A percentile compares a stretch with the other conserved stretches of the same genome.
Evolutionary conservation across 1,140 invertebrate genomes (phyloP).

Genomic region (Maniola jurtina): DNA sequence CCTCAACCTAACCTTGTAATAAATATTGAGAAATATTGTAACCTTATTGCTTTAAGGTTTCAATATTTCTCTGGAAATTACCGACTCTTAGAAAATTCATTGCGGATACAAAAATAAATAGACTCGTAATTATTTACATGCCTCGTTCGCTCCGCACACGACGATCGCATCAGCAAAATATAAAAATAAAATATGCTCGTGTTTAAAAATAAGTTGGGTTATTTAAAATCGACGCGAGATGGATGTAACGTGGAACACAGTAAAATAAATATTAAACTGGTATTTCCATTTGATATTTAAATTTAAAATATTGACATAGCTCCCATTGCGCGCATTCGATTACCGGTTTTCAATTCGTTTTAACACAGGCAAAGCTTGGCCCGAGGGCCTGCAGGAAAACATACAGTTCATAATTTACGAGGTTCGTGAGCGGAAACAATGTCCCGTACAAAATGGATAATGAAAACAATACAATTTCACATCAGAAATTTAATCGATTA

Average conservation of each 20-base stretch:
- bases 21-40: too few species aligned
- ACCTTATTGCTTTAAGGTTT: too few species aligned
- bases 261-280: conserved; percentile 60
- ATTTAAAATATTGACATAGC: conserved; percentile 76
- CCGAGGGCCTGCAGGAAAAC: conserved; percentile 66
- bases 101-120: too few species aligned
- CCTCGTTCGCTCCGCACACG: background rate
- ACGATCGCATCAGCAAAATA: conserved; percentile 10
- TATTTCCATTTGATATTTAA: conserved; percentile 70
- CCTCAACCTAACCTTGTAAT: too few species aligned
- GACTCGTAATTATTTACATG: conserved; percentile 16
- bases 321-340: conserved; percentile 72
- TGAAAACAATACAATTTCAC: conserved; percentile 73
- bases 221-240: conserved; percentile 53
- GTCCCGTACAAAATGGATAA: conserved; percentile 71
- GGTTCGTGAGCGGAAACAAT: conserved; percentile 69
- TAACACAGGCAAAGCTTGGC: conserved; percentile 66
- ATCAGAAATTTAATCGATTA: conserved; percentile 71
- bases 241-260: conserved; percentile 48
- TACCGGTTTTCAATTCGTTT: conserved; percentile 76
- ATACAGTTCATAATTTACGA: conserved; percentile 76
- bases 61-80: too few species aligned
- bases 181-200: conserved; percentile 47
- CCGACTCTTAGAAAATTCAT: too few species aligned
- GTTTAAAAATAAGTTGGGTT: conserved; percentile 51